Conservation (phyloP, 2,113 vertebrate species). For the Pleuronectes platessa region DNA sequence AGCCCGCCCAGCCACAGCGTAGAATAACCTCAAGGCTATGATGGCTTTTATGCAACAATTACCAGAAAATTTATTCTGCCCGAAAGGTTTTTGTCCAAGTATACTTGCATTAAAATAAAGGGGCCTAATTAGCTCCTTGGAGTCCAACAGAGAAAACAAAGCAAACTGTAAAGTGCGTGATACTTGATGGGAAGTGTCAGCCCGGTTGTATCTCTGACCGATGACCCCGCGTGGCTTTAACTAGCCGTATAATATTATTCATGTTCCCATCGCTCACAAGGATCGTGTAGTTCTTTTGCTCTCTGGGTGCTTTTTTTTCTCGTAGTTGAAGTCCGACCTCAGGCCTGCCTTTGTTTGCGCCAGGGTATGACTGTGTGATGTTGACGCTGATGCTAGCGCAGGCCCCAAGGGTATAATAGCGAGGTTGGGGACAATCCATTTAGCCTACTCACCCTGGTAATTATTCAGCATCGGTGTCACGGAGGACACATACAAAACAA, state of each 20-base stretch:
- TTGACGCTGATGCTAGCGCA: slow-evolving; percentile 33
- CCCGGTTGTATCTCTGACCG: slow-evolving; percentile 27
- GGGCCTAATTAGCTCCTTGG: slow-evolving; percentile 49
- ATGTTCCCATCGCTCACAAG: slow-evolving; percentile 27
- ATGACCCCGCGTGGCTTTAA: slow-evolving; percentile 40
- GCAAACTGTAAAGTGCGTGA: slow-evolving; percentile 11
- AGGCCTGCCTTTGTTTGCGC: slow-evolving; percentile 21
- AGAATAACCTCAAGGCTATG: slow-evolving; percentile 12
- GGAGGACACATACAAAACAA: slow-evolving; percentile 32
- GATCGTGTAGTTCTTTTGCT: slow-evolving; percentile 20
- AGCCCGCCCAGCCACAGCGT: neutral
- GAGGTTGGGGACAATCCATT: slow-evolving; percentile 65
- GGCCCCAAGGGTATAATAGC: slow-evolving; percentile 42
- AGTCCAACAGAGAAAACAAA: slow-evolving; percentile 35
- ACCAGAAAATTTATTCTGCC: slow-evolving; percentile 1
- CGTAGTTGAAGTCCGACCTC: slow-evolving; percentile 25
- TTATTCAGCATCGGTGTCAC: slow-evolving; percentile 67
- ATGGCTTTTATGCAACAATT: slow-evolving; percentile 17
- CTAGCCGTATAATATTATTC: slow-evolving; percentile 46
- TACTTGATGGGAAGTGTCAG: slow-evolving; percentile 40
- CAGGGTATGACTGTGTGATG: slow-evolving; percentile 26
- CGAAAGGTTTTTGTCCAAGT: slow-evolving; percentile 16
- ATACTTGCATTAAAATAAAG: slow-evolving; percentile 18
- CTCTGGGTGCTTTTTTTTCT: neutral
- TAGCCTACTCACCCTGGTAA: slow-evolving; percentile 65